These are phyloP conservation scores for Tetanocera ferruginea DNA, from an alignment of 2,888 invertebrate species.

Conservation along the genomic window DNA sequence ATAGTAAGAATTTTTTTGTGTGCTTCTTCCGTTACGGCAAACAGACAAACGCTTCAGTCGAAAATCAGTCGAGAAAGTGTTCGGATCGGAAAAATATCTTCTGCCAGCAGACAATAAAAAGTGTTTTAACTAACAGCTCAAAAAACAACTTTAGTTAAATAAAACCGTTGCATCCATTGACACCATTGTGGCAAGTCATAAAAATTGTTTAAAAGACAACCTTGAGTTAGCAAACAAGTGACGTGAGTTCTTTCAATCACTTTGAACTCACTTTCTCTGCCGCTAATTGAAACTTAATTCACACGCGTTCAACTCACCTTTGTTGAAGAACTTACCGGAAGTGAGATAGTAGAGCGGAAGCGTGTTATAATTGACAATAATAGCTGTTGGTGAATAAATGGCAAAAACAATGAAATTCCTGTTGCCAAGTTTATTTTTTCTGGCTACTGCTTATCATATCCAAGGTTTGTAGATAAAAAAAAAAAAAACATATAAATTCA, in stretches of 20 bases:
- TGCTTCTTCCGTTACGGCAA: slow-evolving; percentile 47
- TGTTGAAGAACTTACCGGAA: not conserved
- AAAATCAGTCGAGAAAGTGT: slow-evolving; percentile 51
- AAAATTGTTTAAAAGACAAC: not conserved
- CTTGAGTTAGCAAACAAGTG: not conserved
- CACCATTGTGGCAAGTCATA: not conserved
- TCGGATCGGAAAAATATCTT: slow-evolving; percentile 42
- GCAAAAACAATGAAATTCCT: slow-evolving; percentile 53
- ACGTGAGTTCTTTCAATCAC: not conserved
- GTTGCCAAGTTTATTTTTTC: slow-evolving; percentile 53
- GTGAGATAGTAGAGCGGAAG: slow-evolving; percentile 5
- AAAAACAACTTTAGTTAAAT: not conserved
- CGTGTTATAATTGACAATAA: not conserved
- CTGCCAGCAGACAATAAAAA: not conserved
- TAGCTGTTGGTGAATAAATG: slow-evolving; percentile 47
- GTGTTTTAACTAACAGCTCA: not conserved
- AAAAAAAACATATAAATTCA: not conserved
- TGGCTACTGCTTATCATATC: slow-evolving; percentile 55
- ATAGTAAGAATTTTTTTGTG: slow-evolving; percentile 14
- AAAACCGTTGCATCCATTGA: not conserved
- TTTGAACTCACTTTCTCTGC: not conserved
- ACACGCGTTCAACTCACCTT: not conserved
- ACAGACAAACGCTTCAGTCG: slow-evolving; percentile 49
- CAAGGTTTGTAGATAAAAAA: slow-evolving; percentile 49
- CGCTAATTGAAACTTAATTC: not conserved